These are phyloP conservation scores for Danio albolineatus DNA, from an alignment of 2,797 vertebrate species.

Conservation along the genomic window DNA sequence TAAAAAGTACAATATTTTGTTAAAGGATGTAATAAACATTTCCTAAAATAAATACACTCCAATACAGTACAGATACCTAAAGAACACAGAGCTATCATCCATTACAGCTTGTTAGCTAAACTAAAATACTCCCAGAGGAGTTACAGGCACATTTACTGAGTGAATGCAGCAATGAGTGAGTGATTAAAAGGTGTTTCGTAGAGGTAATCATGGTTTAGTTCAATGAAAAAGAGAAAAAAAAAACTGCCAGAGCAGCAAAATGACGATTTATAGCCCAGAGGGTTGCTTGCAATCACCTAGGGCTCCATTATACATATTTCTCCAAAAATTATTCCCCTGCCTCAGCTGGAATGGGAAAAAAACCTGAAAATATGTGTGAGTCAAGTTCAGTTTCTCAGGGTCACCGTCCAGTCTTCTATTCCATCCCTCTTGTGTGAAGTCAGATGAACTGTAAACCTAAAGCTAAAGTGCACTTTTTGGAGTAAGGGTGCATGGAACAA, in stretches of 20 bases:
- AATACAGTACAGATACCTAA: too few species aligned
- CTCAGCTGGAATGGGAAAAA: constrained; percentile 41
- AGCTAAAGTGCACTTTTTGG: constrained; percentile 1
- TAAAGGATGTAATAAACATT: too few species aligned
- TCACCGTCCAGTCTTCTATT: neutral
- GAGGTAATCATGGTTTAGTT: constrained; percentile 34
- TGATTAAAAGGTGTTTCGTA: constrained; percentile 30
- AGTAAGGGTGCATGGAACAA: constrained; percentile 22
- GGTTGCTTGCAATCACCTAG: constrained; percentile 35
- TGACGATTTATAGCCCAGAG: constrained; percentile 45
- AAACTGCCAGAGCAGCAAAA: constrained; percentile 32
- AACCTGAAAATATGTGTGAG: constrained; percentile 3
- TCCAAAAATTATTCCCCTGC: constrained; percentile 46
- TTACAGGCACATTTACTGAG: neutral
- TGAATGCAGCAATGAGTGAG: constrained; percentile 1
- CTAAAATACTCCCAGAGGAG: constrained; percentile 2
- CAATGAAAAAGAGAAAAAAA: constrained; percentile 55
- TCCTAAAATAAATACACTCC: too few species aligned
- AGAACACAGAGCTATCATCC: too few species aligned
- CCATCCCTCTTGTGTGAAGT: constrained; percentile 15
- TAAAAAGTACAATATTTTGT: too few species aligned
- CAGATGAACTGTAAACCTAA: constrained; percentile 9
- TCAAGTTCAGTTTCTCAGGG: constrained; percentile 25
- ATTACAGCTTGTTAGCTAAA: neutral
- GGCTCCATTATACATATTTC: constrained; percentile 50